A percentile compares a stretch with the other conserved stretches of the same genome.
Evolutionary conservation across 2,797 vertebrate species (phyloP).

Genomic region (Sebastes hubbsi): DNA sequence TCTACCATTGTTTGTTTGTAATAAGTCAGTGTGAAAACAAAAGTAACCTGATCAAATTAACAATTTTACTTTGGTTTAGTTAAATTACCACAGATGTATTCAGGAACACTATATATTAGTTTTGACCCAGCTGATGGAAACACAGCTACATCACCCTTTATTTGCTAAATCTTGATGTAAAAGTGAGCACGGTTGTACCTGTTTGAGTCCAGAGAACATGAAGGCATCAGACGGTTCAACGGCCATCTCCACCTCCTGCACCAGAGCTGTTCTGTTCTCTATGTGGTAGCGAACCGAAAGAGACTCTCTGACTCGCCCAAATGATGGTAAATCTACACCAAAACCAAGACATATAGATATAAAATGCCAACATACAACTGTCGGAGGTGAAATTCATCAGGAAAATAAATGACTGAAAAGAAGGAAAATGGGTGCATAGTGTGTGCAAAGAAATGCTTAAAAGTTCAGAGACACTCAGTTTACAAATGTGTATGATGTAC

Average conservation of each 20-base stretch:
- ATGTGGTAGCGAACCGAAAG: constrained; percentile 93
- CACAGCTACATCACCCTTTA: neutral
- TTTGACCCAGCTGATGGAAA: neutral
- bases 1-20: neutral
- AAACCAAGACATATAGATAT: neutral
- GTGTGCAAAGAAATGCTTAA: neutral
- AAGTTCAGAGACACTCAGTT: neutral
- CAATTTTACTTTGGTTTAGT: neutral
- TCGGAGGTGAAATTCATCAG: neutral
- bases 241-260: constrained; percentile 95
- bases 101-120: neutral
- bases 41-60: neutral
- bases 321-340: constrained; percentile 90
- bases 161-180: neutral
- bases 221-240: constrained; percentile 98
- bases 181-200: constrained; percentile 77
- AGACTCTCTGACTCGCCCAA: constrained; percentile 93
- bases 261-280: constrained; percentile 90
- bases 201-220: constrained; percentile 99
- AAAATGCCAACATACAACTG: neutral
- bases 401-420: neutral
- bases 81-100: neutral
- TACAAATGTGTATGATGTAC: neutral
- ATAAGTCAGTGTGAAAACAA: neutral
- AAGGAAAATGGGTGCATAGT: neutral